phyloP scores from a whole-genome alignment of 2,113 vertebrate genomes.

The Cynocephalus volans region DNA sequence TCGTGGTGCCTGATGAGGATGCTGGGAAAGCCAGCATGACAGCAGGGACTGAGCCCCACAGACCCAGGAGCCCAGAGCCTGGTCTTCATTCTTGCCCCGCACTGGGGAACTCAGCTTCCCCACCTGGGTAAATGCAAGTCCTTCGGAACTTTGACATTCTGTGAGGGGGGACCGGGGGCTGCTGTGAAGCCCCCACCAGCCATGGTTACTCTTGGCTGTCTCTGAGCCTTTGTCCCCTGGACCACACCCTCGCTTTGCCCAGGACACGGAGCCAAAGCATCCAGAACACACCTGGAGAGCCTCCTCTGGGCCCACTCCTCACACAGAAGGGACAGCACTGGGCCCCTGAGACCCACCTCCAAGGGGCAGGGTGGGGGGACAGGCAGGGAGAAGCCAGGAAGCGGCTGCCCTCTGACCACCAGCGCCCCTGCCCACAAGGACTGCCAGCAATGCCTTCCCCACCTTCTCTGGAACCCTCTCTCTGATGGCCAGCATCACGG shows the following conservation, averaged over 20 bases:
- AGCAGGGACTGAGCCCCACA: no score
- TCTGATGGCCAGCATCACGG: neutral
- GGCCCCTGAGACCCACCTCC: neutral
- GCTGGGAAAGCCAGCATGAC: no score
- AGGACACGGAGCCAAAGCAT: neutral
- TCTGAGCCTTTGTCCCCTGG: neutral
- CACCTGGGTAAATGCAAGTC: neutral
- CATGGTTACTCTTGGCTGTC: neutral
- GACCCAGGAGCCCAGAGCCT: neutral
- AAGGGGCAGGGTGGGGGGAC: neutral
- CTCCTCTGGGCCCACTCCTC: neutral
- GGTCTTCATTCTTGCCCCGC: neutral
- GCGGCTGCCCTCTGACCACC: no score
- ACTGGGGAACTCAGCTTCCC: neutral
- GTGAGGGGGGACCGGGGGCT: rapidly evolving
- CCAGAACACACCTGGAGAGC: no score
- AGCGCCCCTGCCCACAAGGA: no score
- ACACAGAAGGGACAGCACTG: neutral
- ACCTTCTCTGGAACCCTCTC: neutral
- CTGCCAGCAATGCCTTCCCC: neutral
- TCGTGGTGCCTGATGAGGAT: neutral
- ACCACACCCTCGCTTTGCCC: no score
- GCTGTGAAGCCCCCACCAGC: neutral
- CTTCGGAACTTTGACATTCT: neutral
- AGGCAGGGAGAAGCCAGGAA: neutral